A percentile compares a stretch with the other conserved stretches of the same genome.
phyloP scores from a whole-genome alignment of 2,888 invertebrate species.

The Phyllotreta cruciferae region DNA sequence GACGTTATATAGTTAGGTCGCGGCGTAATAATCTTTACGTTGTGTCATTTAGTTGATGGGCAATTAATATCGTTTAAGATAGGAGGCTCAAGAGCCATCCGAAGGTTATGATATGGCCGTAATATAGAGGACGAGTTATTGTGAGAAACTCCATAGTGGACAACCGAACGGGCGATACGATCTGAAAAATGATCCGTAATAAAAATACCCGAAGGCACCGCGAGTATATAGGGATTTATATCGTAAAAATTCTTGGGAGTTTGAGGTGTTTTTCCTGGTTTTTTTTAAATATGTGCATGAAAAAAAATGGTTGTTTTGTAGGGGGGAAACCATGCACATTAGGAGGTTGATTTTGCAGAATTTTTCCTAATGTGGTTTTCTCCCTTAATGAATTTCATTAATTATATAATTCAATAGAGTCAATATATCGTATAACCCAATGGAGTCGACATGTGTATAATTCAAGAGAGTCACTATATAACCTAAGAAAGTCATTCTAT shows the following conservation, averaged over 20 bases:
- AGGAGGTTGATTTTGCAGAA: no score
- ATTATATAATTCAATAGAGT: no score
- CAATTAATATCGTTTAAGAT: slow-evolving; percentile 40
- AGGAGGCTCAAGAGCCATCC: slow-evolving; percentile 31
- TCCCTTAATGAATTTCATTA: no score
- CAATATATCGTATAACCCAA: no score
- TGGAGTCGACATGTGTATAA: no score
- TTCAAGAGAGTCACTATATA: no score
- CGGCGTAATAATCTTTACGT: slow-evolving; percentile 31
- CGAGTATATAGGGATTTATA: slow-evolving; percentile 44
- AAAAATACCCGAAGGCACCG: slow-evolving; percentile 50
- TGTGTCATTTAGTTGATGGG: slow-evolving; percentile 34
- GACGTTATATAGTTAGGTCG: slow-evolving; percentile 10
- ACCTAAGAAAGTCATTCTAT: no score
- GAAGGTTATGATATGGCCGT: slow-evolving; percentile 37
- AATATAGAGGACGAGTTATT: slow-evolving; percentile 44
- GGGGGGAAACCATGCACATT: no score
- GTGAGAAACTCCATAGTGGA: slow-evolving; percentile 45
- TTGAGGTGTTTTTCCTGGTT: neutral
- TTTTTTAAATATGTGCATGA: neutral
- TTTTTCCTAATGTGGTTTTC: no score
- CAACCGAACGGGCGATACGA: slow-evolving; percentile 44
- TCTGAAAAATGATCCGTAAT: slow-evolving; percentile 48
- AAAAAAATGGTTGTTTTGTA: no score
- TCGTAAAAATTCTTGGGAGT: slow-evolving; percentile 47